Evolutionary conservation across 30 jellyfish, hydroid and myxozoan species (phyloP), one percentile per base, ranked within the genome.

Genomic region (Aurelia sp.): DNA sequence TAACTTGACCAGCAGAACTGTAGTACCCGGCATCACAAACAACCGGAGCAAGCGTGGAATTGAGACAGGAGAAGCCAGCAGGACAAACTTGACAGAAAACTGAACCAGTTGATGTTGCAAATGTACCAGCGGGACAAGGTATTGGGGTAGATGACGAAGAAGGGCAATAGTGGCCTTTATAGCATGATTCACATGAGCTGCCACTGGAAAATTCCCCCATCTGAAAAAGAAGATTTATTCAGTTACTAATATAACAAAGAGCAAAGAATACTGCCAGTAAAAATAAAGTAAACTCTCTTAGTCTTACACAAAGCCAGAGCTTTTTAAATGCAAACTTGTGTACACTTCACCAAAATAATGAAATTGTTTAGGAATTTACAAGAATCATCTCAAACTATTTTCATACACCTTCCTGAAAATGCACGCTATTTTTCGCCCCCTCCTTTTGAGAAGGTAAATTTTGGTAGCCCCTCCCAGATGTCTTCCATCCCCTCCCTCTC

Each of bases 101-200:
- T 5, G 91, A 71, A 9, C 96, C 88, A 27, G 87, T 74, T 8
- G 89, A 55, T 33, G 90, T 19, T 15, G 97, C 88, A 83, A 40
- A 93, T 40, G 98, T 93, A 6, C 97, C 98, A 55, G 87, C 57
- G 20, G 92, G 97, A 35, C 98, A 93, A 6, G 97, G 90, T 7
- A 93, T 72, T 3, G 98, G 98, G 20, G 74, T 76, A 48, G 96
- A 47, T 8, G 92, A 4, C 24, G 94, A 48, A 0, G 97, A 79
- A 0, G 98, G 98, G 72, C 98, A 93, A 85, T 93, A 93, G 62
- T 63, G 79, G 21, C 98, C 98, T 69, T 61, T 74, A 68, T 60
- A 60, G 88, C 98, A 93, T 17, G 82, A 60, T 21, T 63, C 89
- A 75, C 98, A 93, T 13, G 90, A 22, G 2, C 97, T 76, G 11